Base-by-base conservation (phyloP, 2,113 vertebrate genomes). In the Callithrix jacchus region DNA sequence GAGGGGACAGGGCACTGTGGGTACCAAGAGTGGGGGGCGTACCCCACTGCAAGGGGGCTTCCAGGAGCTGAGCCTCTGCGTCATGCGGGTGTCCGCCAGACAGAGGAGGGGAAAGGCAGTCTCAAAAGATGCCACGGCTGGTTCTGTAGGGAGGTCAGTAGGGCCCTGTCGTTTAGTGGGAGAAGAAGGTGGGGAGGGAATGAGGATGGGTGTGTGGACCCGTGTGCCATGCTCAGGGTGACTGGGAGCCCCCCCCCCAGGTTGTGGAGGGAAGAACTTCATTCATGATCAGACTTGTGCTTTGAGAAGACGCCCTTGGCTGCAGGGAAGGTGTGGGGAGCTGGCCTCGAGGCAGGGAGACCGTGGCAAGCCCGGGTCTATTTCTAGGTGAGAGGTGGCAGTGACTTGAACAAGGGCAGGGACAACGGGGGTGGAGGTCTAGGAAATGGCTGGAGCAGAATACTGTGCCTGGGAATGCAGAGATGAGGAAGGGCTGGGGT, bases 201-300 rank as follows among this genome's bases (percentile, higher is more conserved):
- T 8, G 4, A n/a, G 40, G 58, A 21, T 5, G 6, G 25, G n/a
- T 3, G 3, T 0, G 40, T 1, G 10, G 35, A 35, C 16, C n/a
- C 84, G 9, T 5, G 2, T 0, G 17, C 35, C 84, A 71, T 2
- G 2, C 13, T 42, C 35, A 45, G 47, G 79, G 37, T 0, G 10
- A 6, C 0, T 0, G 47, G 23, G 90, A 56, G 17, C 21, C 40
- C 4, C 25, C 0, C 8, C 25, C 0, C 0, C 1, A 58, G 45
- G 73, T n/a, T 1, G 16, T 0, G 6, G 20, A 23, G 35, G 16
- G 20, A 68, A 30, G 58, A 45, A 23, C 47, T 54, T 83, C 20
- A 35, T 54, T 83, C 12, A 37, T 3, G 64, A n/a, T 54, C 35
- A 68, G 80, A 47, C 45, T 3, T 17, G 27, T 40, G 76, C 37